phyloP scores from a whole-genome alignment of 1,140 invertebrate species.

The Drosophila sulfurigaster region DNA sequence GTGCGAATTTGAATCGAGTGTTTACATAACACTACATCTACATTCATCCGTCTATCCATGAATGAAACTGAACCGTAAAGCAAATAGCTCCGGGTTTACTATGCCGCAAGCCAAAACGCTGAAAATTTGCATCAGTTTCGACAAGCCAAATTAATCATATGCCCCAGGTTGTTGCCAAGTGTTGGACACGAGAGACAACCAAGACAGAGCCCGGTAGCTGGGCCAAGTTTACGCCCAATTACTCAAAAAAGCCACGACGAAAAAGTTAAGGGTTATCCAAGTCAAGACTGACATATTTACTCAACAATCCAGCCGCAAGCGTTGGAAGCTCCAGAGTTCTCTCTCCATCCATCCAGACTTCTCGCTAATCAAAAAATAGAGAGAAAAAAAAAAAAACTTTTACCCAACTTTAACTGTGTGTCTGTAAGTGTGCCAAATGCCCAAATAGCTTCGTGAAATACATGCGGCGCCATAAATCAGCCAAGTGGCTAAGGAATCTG shows the following conservation, averaged over 20 bases:
- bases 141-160: conserved; percentile 72
- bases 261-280: conserved; percentile 32
- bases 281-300: conserved; percentile 74
- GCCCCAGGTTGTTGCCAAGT: conserved; percentile 37
- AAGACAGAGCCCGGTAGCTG: conserved; percentile 36
- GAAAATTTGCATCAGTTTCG: conserved; percentile 71
- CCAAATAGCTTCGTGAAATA: conserved; percentile 73
- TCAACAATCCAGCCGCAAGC: conserved; percentile 66
- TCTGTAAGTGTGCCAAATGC: conserved; percentile 73
- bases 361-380: conserved; percentile 42
- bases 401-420: conserved; percentile 54
- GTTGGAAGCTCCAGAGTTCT: conserved; percentile 42
- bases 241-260: conserved; percentile 45
- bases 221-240: conserved; percentile 70
- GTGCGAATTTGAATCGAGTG: conserved; percentile 67
- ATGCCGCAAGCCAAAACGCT: conserved; percentile 32
- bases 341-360: background rate
- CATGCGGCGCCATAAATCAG: conserved; percentile 73
- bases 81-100: conserved; percentile 59
- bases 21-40: conserved; percentile 76
- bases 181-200: conserved; percentile 1
- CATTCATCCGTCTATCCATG: conserved; percentile 33
- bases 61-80: conserved; percentile 74
- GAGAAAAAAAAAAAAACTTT: conserved; percentile 44
- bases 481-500: conserved; percentile 70